Evolutionary conservation across 2,113 vertebrate species (phyloP), one percentile per base, ranked within the genome.

Genomic region (Perccottus glenii): DNA sequence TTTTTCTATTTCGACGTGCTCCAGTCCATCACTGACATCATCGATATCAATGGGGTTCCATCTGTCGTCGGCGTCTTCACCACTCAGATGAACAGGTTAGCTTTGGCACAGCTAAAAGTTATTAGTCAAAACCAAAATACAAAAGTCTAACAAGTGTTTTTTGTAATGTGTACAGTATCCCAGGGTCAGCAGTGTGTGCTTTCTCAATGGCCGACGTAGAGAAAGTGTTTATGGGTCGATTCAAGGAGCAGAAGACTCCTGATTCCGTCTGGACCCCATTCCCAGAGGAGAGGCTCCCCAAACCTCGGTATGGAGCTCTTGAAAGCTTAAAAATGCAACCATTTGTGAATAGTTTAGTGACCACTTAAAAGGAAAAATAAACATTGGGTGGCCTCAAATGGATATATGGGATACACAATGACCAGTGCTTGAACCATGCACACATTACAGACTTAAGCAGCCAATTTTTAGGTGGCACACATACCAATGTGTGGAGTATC

Each of bases 1-100:
- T 98, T 98, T 86, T 99, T 99, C 93, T 99, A 99, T 89, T 99
- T 99, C 9, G 97, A 99, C 59, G 96, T 99, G 11, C 94, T 99
- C 51, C 98, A 99, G 91, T 96, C 98, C 48, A 91, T 99, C 85
- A 99, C 97, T 6, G 94, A 98, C 87, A 97, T 99, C 73, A 94
- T 98, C 82, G 74, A 94, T 84, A 96, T 99, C 88, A 94, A 93
- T 19, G 97, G 96, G 1, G 78, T 95, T 67, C 95, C 96, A 16
- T 95, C 91, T 0, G 94, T 99, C 58, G 93, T 99, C 0, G 98
- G 96, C 0, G 96, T 99, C 55, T 99, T 99, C 78, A 99, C 96
- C 80, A 99, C 98, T 0, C 97, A 99, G 90, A 94, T 99, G 81
- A 99, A 99, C 93, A 99, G 97, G 97, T 99, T 85, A 92, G 93